Evolutionary conservation across 2,888 invertebrate species (phyloP).

Genomic region (Leucoma salicis): DNA sequence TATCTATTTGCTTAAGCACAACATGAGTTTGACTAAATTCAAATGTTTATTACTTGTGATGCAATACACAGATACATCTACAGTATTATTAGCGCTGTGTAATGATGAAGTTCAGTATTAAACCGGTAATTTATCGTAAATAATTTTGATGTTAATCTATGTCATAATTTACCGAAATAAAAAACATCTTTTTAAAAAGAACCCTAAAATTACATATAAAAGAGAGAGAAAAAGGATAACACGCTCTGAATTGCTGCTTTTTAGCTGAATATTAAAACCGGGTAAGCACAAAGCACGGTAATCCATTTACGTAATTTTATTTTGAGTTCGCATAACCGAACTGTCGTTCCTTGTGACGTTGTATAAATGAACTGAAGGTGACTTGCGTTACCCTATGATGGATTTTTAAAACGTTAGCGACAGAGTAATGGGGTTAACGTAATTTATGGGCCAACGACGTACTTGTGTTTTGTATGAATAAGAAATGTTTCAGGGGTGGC

Average conservation of each 20-base stretch:
- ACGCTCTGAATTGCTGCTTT: slow-evolving; percentile 24
- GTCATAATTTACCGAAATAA: no score
- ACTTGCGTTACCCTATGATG: slow-evolving; percentile 69
- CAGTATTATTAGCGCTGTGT: no score
- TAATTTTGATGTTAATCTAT: no score
- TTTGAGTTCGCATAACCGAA: slow-evolving; percentile 67
- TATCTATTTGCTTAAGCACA: no score
- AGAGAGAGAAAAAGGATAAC: slow-evolving; percentile 19
- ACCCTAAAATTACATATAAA: slow-evolving; percentile 14
- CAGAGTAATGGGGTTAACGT: slow-evolving; percentile 56
- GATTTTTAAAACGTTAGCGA: slow-evolving; percentile 74
- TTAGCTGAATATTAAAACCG: slow-evolving; percentile 36
- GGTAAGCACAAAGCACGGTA: slow-evolving; percentile 39
- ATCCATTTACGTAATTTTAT: slow-evolving; percentile 68
- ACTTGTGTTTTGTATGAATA: slow-evolving; percentile 9
- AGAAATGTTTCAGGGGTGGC: background rate
- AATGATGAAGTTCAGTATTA: no score
- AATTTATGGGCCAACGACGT: slow-evolving; percentile 52
- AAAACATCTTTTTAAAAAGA: no score
- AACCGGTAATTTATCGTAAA: no score
- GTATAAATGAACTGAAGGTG: slow-evolving; percentile 70
- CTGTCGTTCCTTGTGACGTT: slow-evolving; percentile 67
- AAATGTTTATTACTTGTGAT: no score
- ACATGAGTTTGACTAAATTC: no score
- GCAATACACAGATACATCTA: no score